Conservation (phyloP, 2,113 vertebrate species). For the Malurus melanocephalus region DNA sequence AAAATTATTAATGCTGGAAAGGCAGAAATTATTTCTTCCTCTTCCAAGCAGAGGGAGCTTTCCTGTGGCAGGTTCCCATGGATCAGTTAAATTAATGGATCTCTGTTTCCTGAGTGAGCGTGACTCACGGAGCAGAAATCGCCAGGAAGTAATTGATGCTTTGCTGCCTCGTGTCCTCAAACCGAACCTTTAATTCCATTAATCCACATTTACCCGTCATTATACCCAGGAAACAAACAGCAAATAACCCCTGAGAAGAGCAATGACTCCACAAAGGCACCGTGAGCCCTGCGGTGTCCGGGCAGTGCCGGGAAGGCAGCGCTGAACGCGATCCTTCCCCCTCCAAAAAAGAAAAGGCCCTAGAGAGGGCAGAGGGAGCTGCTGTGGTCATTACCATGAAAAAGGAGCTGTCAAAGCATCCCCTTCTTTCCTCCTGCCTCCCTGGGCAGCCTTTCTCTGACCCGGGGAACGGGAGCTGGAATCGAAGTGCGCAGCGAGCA, state of each 20-base stretch:
- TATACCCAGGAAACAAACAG: background rate
- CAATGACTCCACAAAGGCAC: background rate
- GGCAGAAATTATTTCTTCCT: background rate
- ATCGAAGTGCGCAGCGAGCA: constrained; percentile 51
- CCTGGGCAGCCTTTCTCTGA: constrained; percentile 11
- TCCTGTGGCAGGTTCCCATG: background rate
- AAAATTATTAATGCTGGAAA: background rate
- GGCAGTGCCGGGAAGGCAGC: background rate
- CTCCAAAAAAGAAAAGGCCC: background rate
- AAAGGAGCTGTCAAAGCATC: constrained; percentile 61
- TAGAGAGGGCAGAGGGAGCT: constrained; percentile 13
- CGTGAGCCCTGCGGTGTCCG: background rate
- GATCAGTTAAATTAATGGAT: background rate
- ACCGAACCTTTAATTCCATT: background rate
- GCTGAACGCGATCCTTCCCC: background rate
- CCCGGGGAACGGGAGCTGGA: constrained; percentile 29
- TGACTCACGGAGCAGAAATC: background rate
- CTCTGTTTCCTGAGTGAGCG: background rate
- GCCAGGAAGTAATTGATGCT: background rate
- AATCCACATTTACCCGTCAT: background rate
- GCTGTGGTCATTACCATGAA: constrained; percentile 50
- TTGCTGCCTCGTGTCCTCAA: background rate
- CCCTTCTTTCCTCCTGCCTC: constrained; percentile 51
- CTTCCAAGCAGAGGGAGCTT: background rate
- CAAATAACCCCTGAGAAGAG: background rate